These are phyloP conservation scores for Euwallacea fornicatus DNA, from an alignment of 1,140 invertebrate genomes.

Conservation along the genomic window DNA sequence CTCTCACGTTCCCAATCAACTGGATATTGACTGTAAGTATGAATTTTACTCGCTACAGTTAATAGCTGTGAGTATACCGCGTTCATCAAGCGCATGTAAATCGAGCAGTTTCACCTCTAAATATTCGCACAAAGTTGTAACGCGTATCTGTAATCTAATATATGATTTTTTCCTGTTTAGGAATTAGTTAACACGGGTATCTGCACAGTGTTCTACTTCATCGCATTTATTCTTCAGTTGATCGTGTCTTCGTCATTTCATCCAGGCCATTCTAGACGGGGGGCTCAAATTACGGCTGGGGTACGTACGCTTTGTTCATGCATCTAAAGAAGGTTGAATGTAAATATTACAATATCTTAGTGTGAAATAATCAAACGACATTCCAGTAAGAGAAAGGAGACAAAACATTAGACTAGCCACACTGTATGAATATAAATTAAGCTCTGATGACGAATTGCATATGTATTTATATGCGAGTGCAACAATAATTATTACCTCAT, in stretches of 20 bases:
- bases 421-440: too few relatives aligned
- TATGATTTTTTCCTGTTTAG: conserved; percentile 54
- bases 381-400: conserved; percentile 1
- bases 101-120: too few relatives aligned
- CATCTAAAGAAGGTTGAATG: too few relatives aligned
- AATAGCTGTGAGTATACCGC: too few relatives aligned
- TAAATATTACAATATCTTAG: too few relatives aligned
- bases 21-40: conserved; percentile 75
- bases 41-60: background rate
- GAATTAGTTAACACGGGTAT: conserved; percentile 76
- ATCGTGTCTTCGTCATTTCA: conserved; percentile 59
- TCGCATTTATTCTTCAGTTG: conserved; percentile 79
- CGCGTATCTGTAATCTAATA: too few relatives aligned
- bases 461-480: too few relatives aligned
- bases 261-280: conserved; percentile 51
- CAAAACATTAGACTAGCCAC: background rate
- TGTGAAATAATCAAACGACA: background rate
- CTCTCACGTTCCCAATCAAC: conserved; percentile 75
- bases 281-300: conserved; percentile 70
- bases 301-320: conserved; percentile 57
- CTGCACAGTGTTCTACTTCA: conserved; percentile 71
- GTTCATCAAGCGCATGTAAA: too few relatives aligned
- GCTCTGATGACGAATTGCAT: too few relatives aligned
- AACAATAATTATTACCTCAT: too few relatives aligned
- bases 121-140: too few relatives aligned